Evolutionary conservation across 2,888 invertebrate species (phyloP).

Genomic region (Gasteruption jaculator): DNA sequence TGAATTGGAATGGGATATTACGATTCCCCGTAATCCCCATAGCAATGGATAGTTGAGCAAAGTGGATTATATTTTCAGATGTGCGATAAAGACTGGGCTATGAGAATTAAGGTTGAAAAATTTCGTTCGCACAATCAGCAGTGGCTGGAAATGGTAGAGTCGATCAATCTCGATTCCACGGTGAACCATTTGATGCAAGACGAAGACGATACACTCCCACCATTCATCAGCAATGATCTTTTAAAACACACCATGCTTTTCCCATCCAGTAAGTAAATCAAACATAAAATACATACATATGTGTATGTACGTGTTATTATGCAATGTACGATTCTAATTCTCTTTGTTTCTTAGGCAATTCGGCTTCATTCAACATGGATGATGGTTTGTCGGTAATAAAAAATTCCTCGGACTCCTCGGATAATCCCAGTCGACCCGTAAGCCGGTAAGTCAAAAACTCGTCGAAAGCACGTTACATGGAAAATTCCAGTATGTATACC

Average conservation of each 20-base stretch:
- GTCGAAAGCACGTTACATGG: too few species aligned
- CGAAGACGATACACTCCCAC: slow-evolving; percentile 66
- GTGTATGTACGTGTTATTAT: slow-evolving; percentile 10
- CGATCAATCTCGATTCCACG: slow-evolving; percentile 56
- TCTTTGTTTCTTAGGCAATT: slow-evolving; percentile 27
- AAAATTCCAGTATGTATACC: too few species aligned
- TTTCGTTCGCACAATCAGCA: slow-evolving; percentile 98
- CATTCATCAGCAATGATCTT: slow-evolving; percentile 72
- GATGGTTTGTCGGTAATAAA: slow-evolving; percentile 41
- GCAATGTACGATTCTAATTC: too few species aligned
- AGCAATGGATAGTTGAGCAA: too few species aligned
- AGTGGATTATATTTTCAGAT: slow-evolving; percentile 53
- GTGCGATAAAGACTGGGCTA: slow-evolving; percentile 89
- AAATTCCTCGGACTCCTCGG: slow-evolving; percentile 43
- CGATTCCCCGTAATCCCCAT: too few species aligned
- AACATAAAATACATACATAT: slow-evolving; percentile 35
- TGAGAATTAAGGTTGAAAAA: slow-evolving; percentile 86
- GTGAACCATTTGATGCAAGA: slow-evolving; percentile 53
- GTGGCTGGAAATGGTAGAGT: slow-evolving; percentile 96
- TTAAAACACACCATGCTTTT: slow-evolving; percentile 59
- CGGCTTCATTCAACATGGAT: slow-evolving; percentile 37
- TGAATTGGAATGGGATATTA: too few species aligned
- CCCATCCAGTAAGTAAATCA: slow-evolving; percentile 49
- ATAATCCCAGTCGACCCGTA: slow-evolving; percentile 53
- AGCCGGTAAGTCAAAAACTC: slow-evolving; percentile 52